Base-by-base conservation (phyloP, 1,140 invertebrate genomes). In the Solenopsis fugax region DNA sequence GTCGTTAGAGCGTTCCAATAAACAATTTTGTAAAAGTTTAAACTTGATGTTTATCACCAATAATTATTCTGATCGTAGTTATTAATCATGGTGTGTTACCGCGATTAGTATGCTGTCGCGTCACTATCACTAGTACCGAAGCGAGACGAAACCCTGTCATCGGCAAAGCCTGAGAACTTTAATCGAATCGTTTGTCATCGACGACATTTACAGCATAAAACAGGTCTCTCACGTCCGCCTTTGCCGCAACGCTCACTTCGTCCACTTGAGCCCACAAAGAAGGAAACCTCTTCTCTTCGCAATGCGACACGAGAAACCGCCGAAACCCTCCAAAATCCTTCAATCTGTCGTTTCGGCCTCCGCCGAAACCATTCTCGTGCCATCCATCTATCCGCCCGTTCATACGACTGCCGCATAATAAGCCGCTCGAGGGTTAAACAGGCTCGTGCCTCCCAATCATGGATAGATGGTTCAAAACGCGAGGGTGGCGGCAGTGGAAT, bases 351-450 rank as follows among this genome's bases (percentile, higher is more conserved):
- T 89, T 80, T 75, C 41, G 67, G 24, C 82, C 87, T 77, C 69
- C 56, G 73, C 64, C 86, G 56, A 91, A 92, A 92, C 88, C 91
- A 90, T 90, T 67, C 89, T 45, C 88, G 91, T 90, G 90, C 88
- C 88, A 87, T 86, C 89, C 84, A 88, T 91, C 88, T 90, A 89
- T 90, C 80, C 86, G 72, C 73, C 62, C 87, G 60, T 88, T 71
- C 77, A 71, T 71, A 81, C 75, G 60, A 84, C 86, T 75, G 90
- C 85, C 64, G 89, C 88, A 91, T 92, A 93, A 93, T 93, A 92
- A 93, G 92, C 92, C 67, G 86, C 85, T 89, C 86, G 91, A 90
- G 90, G 92, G 90, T 91, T 92, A 92, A 92, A 85, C 90, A 72
- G 85, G 72, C 85, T 91, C 87, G 87, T 88, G 89, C 85, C 89